phyloP scores from a whole-genome alignment of 2,797 vertebrate species.

The Tarsius wallacei region DNA sequence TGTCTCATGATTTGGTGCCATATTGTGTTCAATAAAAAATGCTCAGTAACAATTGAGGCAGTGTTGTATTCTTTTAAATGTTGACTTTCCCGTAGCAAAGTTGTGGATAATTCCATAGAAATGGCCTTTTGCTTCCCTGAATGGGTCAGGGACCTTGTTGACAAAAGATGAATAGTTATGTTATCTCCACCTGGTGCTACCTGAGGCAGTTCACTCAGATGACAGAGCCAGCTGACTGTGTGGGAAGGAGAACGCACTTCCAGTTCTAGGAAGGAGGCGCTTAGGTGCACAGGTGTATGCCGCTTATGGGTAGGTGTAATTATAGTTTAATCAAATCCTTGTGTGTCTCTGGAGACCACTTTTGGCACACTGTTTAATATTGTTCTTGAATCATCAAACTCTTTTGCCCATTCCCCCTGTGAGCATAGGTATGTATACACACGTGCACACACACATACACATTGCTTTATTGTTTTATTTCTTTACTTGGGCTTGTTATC shows the following conservation, averaged over 20 bases:
- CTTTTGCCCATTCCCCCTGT: not conserved
- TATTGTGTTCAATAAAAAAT: not conserved
- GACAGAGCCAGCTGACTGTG: conserved; percentile 5
- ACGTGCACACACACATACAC: not conserved
- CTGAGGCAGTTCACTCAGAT: not conserved
- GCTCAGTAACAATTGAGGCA: not conserved
- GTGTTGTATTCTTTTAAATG: conserved; percentile 17
- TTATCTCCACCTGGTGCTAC: not conserved
- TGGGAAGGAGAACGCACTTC: conserved; percentile 41
- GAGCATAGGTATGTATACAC: not conserved
- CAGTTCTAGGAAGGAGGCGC: not conserved
- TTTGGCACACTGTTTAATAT: conserved; percentile 25
- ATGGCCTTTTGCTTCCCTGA: not conserved
- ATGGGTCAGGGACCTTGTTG: not conserved
- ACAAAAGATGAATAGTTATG: not conserved
- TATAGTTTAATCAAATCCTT: conserved; percentile 59
- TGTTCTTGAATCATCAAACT: conserved; percentile 60
- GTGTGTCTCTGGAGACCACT: conserved; percentile 39
- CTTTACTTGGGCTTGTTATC: not conserved
- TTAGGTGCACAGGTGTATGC: conserved; percentile 36
- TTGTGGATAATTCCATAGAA: not conserved
- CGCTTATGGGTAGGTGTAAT: not conserved
- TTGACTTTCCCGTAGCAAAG: not conserved
- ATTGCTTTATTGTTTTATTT: not conserved
- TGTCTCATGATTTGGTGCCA: not conserved